Base-by-base conservation (phyloP, 2,888 invertebrate species). In the Thymelicus acteon region DNA sequence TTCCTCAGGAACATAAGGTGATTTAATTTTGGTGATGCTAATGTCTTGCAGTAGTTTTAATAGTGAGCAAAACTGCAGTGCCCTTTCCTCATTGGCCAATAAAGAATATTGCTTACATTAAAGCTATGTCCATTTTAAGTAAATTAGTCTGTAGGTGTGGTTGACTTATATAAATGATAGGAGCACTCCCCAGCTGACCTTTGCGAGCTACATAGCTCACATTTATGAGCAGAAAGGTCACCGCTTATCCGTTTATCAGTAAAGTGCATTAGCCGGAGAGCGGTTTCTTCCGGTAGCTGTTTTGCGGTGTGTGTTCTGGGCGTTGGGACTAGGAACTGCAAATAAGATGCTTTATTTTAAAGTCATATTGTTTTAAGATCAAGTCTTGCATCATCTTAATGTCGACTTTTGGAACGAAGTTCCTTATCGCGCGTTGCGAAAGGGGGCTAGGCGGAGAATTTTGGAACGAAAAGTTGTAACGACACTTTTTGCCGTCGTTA, bases 261-360 rank as follows among this genome's bases (percentile, higher is more conserved):
- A 68, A 68, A 68, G 62, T 68, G 62, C 68, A 68, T 68, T 68
- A 68, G 61, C 61, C 68, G 61, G 52, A 44, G 54, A 54, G 61
- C 44, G 61, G 8, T 62, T 40, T 19, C 68, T 68, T 68, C 68
- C 68, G 68, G 54, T 54, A 61, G 58, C 47, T 48, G 19, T 31
- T 58, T 48, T 67, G 60, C 48, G 19, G 12, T 37, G 15, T 19
- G 44, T n/a, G 15, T 6, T 3, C 48, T 61, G 13, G 13, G 10
- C 48, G 31, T 44, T 62, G 12, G 31, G 54, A 54, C 37, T 39
- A 39, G n/a, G 7, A 12, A 57, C 57, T 57, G 39, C 37, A 7
- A 31, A 57, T 24, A 37, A n/a, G 4, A 4, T 58, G 58, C 58
- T 37, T 39, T 13, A 57, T 57, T 57, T 39, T 24, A 57, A 58